Conservation (phyloP, 2,888 invertebrate genomes). For the Sinotaia quadrata region DNA sequence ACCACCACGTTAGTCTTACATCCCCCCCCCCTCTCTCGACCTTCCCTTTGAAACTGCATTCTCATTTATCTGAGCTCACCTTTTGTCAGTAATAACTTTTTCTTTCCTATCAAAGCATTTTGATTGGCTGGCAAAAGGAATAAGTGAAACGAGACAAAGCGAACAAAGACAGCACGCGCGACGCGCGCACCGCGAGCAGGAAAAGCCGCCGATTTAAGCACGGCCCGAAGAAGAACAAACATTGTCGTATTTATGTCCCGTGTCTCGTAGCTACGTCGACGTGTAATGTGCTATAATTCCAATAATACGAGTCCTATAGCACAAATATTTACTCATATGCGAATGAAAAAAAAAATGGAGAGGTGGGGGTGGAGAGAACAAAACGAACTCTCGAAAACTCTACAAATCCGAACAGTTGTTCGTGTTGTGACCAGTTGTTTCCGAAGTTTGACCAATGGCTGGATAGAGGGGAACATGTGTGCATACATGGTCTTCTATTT, state of each 20-base stretch:
- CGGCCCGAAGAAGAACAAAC: not conserved
- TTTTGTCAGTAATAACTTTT: too few relatives aligned
- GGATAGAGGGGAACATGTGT: conserved; percentile 1
- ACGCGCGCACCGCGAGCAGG: not conserved
- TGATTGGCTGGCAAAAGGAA: too few relatives aligned
- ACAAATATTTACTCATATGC: conserved; percentile 11
- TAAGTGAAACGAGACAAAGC: not conserved
- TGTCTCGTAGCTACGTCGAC: not conserved
- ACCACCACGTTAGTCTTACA: not conserved
- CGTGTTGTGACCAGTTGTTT: too few relatives aligned
- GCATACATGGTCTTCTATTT: too few relatives aligned
- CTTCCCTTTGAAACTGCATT: too few relatives aligned
- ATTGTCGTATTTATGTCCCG: not conserved
- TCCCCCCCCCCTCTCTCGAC: not conserved
- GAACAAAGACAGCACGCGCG: not conserved
- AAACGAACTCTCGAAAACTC: too few relatives aligned
- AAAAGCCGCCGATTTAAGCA: not conserved
- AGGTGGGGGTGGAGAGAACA: too few relatives aligned
- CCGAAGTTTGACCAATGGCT: too few relatives aligned
- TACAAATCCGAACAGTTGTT: too few relatives aligned
- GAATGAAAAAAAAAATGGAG: too few relatives aligned
- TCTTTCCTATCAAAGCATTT: too few relatives aligned
- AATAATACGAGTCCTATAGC: conserved; percentile 3
- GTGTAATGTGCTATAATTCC: conserved; percentile 15
- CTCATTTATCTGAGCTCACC: too few relatives aligned